Percentiles rank a stretch among this genome's conserved stretches.
phyloP scores from a whole-genome alignment of 2,888 invertebrate species.

The Scrobipalpa costella region DNA sequence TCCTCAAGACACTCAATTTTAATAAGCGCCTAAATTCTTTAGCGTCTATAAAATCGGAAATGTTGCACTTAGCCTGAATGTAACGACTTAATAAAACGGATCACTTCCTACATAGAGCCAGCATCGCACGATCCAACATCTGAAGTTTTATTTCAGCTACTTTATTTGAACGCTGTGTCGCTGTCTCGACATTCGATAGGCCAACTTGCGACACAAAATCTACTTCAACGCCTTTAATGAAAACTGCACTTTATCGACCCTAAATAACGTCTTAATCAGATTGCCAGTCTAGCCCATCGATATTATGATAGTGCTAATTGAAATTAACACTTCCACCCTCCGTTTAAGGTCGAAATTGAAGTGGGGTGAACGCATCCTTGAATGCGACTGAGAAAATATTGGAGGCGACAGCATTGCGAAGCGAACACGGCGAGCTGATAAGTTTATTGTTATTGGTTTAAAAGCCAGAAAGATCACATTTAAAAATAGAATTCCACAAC shows the following conservation, averaged over 20 bases:
- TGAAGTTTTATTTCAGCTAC: slow-evolving; percentile 69
- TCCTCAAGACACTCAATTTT: not conserved
- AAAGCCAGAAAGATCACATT: slow-evolving; percentile 35
- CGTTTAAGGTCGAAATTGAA: slow-evolving; percentile 52
- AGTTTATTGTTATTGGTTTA: slow-evolving; percentile 54
- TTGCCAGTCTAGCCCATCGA: not conserved
- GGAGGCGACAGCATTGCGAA: slow-evolving; percentile 50
- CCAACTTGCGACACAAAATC: slow-evolving; percentile 56
- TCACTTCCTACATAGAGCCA: slow-evolving; percentile 56
- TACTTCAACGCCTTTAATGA: slow-evolving; percentile 33
- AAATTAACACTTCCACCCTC: slow-evolving; percentile 48
- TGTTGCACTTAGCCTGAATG: slow-evolving; percentile 45
- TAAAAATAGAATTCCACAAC: slow-evolving; percentile 12
- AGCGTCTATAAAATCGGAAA: slow-evolving; percentile 45
- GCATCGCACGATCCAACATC: slow-evolving; percentile 43
- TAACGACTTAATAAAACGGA: slow-evolving; percentile 55
- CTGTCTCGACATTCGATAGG: slow-evolving; percentile 68
- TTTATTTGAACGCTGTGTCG: slow-evolving; percentile 55
- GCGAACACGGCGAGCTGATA: slow-evolving; percentile 55
- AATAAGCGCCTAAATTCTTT: not conserved
- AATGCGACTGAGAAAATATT: slow-evolving; percentile 49
- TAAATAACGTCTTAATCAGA: slow-evolving; percentile 38
- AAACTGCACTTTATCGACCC: slow-evolving; percentile 43
- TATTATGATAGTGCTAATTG: slow-evolving; percentile 38
- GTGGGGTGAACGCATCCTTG: slow-evolving; percentile 45